Percentiles rank a stretch among this genome's conserved stretches.
phyloP scores from a whole-genome alignment of 2,888 invertebrate species.

The Plemyria rubiginata region DNA sequence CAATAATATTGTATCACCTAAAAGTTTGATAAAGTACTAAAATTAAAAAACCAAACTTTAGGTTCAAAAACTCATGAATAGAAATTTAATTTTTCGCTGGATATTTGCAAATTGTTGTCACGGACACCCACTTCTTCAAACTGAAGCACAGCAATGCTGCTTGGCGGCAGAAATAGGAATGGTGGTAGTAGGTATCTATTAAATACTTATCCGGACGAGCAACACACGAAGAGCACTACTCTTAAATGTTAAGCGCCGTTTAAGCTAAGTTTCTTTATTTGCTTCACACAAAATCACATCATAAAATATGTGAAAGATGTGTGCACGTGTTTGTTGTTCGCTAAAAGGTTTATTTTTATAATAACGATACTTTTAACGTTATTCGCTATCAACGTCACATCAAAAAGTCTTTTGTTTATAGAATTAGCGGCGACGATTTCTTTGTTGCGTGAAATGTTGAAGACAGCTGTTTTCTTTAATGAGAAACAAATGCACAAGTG shows the following conservation, averaged over 20 bases:
- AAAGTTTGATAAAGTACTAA: too few relatives aligned
- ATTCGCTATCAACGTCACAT: slow-evolving; percentile 44
- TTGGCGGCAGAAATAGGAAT: not conserved
- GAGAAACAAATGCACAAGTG: slow-evolving; percentile 22
- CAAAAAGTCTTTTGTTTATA: slow-evolving; percentile 42
- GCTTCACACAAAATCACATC: slow-evolving; percentile 19
- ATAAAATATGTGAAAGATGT: slow-evolving; percentile 33
- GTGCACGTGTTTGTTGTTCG: slow-evolving; percentile 31
- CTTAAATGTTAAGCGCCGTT: too few relatives aligned
- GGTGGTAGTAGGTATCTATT: too few relatives aligned
- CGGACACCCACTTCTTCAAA: too few relatives aligned
- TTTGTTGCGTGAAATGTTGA: slow-evolving; percentile 36
- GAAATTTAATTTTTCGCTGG: too few relatives aligned
- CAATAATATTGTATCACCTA: too few relatives aligned
- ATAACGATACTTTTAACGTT: slow-evolving; percentile 45
- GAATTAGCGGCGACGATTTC: slow-evolving; percentile 26
- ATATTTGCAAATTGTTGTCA: too few relatives aligned
- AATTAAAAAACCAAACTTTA: too few relatives aligned
- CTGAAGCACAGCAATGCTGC: too few relatives aligned
- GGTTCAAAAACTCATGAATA: too few relatives aligned
- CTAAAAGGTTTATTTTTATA: slow-evolving; percentile 52
- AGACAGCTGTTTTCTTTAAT: slow-evolving; percentile 37
- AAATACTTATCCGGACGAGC: too few relatives aligned
- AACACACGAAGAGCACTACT: too few relatives aligned
- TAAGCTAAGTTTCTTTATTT: slow-evolving; percentile 10